Conservation (phyloP, 2,797 vertebrate species). For the Oreortyx pictus region DNA sequence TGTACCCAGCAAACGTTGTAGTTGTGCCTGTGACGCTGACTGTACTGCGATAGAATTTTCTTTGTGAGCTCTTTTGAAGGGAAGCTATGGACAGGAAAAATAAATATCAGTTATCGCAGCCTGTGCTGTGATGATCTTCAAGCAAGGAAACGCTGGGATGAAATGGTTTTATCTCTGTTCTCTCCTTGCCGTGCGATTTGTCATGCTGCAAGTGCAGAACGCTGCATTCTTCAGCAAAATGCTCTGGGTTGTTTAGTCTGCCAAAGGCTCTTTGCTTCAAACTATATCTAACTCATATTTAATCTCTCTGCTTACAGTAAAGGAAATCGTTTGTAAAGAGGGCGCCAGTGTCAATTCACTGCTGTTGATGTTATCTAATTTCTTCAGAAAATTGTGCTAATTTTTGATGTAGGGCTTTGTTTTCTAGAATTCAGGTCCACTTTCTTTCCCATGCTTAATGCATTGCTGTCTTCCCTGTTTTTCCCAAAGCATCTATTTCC, state of each 20-base stretch:
- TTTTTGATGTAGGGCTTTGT: conserved; percentile 10
- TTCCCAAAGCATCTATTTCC: background rate
- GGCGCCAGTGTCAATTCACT: background rate
- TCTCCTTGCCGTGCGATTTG: conserved; percentile 23
- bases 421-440: background rate
- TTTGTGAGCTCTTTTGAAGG: background rate
- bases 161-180: conserved; percentile 30
- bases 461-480: background rate
- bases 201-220: conserved; percentile 1
- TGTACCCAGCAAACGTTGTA: background rate
- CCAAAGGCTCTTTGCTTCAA: conserved; percentile 26
- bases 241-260: background rate
- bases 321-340: conserved; percentile 5
- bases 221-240: conserved; percentile 23
- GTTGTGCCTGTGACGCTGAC: background rate
- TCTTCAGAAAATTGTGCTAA: conserved; percentile 11
- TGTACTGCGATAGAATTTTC: background rate
- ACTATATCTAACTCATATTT: conserved; percentile 29
- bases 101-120: background rate
- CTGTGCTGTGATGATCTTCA: background rate
- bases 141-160: background rate
- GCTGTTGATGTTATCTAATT: background rate
- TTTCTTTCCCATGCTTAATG: background rate
- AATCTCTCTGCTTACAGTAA: conserved; percentile 1
- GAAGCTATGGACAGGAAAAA: background rate